Evolutionary conservation across 1,140 invertebrate genomes (phyloP), one percentile per base, ranked within the genome.

Genomic region (Hylaeus volcanicus): DNA sequence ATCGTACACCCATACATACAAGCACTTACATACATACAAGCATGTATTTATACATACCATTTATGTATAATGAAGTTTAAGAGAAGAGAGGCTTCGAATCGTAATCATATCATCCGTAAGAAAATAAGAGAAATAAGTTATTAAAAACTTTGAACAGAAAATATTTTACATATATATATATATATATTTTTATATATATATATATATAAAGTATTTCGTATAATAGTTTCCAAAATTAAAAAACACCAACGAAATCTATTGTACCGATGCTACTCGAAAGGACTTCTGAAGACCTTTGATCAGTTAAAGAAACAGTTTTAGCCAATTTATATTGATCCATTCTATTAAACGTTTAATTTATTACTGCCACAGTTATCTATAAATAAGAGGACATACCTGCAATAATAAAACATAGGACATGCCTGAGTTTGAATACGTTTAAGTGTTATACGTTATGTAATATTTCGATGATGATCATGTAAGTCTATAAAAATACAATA

Each of bases 401-500:
- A 26, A 26, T 75, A 66, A 26, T 65, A 43, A 5, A 65, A 75
- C 63, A 37, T 65, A 26, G 6, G 5, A 11, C 37, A 12, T 61
- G 43, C 51, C 37, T n/a, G 15, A 75, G 45, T 66, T 75, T 66
- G 9, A 51, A 53, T 55, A 55, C 5, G 53, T 72, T 79, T 39
- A 45, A 64, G 39, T 15, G 12, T 11, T 72, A 74, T 26, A 80
- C 45, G 37, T 2, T 48, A 26, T 8, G 58, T 64, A 61, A 71
- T 43, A 26, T 51, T 63, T 72, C 12, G 53, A 45, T 64, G n/a
- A 64, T 11, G 55, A 39, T 76, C 56, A 12, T 45, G n/a, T 60
- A 68, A 55, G 43, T 71, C 51, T 81, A 81, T 48, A 77, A 81
- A 81, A 81, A 81, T 81, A 81, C 76, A 77, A 81, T 69, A 26